A percentile compares a stretch with the other conserved stretches of the same genome.
phyloP scores from a whole-genome alignment of 2,113 vertebrate species.

The Nycticryphes semicollaris region DNA sequence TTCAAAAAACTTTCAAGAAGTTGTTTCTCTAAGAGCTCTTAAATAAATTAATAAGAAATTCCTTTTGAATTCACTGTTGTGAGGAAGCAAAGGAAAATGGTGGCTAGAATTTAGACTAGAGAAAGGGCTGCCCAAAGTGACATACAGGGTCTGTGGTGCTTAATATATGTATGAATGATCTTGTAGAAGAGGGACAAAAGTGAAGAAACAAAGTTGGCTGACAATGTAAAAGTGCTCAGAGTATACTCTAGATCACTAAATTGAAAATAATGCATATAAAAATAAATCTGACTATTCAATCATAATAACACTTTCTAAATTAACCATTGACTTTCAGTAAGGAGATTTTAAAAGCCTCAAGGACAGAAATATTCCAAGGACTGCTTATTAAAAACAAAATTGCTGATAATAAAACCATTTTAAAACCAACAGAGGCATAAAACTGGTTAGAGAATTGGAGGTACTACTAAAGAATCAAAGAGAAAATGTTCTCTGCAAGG shows the following conservation, averaged over 20 bases:
- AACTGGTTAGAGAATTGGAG: not conserved
- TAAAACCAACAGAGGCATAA: not conserved
- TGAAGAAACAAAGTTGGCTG: not conserved
- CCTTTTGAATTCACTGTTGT: not conserved
- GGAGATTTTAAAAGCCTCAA: not conserved
- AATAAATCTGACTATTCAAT: not conserved
- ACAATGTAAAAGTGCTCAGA: not conserved
- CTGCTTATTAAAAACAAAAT: not conserved
- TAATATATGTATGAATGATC: not conserved
- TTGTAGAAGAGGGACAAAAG: not conserved
- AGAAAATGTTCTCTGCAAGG: not conserved
- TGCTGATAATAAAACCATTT: not conserved
- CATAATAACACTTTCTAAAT: not conserved
- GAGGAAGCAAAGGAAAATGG: not conserved
- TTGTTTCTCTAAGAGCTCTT: not conserved
- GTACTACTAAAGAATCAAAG: not conserved
- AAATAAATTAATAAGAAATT: not conserved
- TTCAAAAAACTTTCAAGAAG: not conserved
- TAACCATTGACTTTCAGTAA: not conserved
- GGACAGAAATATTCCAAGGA: not conserved
- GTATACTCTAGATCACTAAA: not conserved
- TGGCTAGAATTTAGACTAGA: not conserved
- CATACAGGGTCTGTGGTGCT: not conserved
- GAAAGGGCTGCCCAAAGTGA: not conserved
- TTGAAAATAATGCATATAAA: not conserved